These are phyloP conservation scores for Passer montanus DNA, from an alignment of 2,113 vertebrate genomes.

Conservation along the genomic window DNA sequence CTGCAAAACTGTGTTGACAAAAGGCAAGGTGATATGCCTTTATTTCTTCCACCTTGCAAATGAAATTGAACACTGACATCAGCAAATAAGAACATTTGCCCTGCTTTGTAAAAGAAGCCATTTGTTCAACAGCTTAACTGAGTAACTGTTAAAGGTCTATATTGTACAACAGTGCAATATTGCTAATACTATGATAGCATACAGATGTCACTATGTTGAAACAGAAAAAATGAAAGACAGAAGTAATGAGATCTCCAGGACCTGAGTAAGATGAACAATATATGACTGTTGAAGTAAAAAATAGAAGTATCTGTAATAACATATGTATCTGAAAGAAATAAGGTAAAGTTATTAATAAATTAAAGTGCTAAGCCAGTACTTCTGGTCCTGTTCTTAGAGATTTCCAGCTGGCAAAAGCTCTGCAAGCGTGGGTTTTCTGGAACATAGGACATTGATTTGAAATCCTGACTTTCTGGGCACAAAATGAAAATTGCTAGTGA, in stretches of 20 bases:
- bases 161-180: constrained; percentile 37
- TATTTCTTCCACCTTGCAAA: constrained; percentile 14
- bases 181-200: constrained; percentile 51
- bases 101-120: constrained; percentile 33
- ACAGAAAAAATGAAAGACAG: constrained; percentile 55
- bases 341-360: constrained; percentile 68
- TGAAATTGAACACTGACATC: constrained; percentile 33
- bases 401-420: constrained; percentile 47
- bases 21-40: neutral
- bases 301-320: constrained; percentile 31
- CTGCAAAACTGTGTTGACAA: neutral
- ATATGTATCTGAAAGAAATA: constrained; percentile 56
- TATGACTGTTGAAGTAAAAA: constrained; percentile 50
- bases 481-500: constrained; percentile 20
- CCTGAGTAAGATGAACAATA: constrained; percentile 33
- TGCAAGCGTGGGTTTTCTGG: constrained; percentile 30
- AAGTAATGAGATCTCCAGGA: constrained; percentile 45
- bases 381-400: constrained; percentile 17
- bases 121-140: constrained; percentile 22
- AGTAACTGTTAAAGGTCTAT: constrained; percentile 2
- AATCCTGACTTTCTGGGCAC: constrained; percentile 38
- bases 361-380: constrained; percentile 38
- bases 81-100: constrained; percentile 23
- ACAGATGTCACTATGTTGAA: constrained; percentile 60
- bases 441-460: constrained; percentile 15